Base-by-base conservation (phyloP, 2,113 vertebrate genomes). In the Pteropus alecto region DNA sequence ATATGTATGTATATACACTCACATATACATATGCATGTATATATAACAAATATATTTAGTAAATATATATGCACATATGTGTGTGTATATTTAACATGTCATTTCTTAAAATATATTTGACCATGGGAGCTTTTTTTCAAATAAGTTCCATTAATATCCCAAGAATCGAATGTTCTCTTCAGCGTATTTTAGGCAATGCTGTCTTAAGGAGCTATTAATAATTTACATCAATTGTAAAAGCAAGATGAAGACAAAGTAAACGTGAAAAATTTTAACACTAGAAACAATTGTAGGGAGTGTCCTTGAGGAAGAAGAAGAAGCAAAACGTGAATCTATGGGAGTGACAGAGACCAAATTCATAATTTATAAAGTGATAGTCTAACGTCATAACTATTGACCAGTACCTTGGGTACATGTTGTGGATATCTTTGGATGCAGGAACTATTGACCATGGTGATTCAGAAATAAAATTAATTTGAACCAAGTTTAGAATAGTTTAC, bases 51-150 rank as follows among this genome's bases (percentile, higher is more conserved):
- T 48, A 48, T 46, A 46, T 46, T 46, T 48, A 48, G 48, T 48
- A 48, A 48, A 48, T 14, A 48, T 48, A 48, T 48, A 48, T 48
- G 48, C 48, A 48, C 48, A 18, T 51, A 16, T 51, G 15, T 51
- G 46, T 48, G 51, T 51, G 51, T 51, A 15, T 51, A 38, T 41
- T 85, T 93, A 46, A 56, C 21, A 90, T 18, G 63, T 35, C 22
- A 60, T 43, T 78, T 94, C 70, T 65, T 79, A 48, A 85, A 76
- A 76, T 85, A 35, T 48, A 76, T 77, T 93, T 96, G 79, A 79
- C 28, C 15, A 58, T 43, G 33, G 21, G 70, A 74, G 30, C 18
- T 18, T 84, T 63, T 87, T 68, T 13, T 30, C 16, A 60, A 65
- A 14, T 93, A 90, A 70, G 9, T 85, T 33, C 38, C 18, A 33